Base-by-base conservation (phyloP, 2,797 vertebrate genomes). In the Galagoides demidoff region DNA sequence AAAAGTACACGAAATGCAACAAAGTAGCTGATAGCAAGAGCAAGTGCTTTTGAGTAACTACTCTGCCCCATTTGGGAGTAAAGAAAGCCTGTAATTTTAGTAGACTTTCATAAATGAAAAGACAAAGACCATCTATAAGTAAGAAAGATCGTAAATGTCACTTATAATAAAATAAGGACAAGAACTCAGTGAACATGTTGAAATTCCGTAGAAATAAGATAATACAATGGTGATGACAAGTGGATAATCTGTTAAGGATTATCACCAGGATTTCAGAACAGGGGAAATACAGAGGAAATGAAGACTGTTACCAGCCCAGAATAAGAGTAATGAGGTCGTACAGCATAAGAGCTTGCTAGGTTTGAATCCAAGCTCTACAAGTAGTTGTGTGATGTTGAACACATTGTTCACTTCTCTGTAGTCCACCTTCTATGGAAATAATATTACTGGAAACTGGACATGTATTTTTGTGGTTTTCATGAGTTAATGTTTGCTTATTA, bases 31-130 rank as follows among this genome's bases (percentile, higher is more conserved):
- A 37, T 7, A 73, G 22, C 68, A 79, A 84, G 1, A 73, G 22
- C 73, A 79, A 84, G 1, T 31, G 5, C 4, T 23, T 49, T 3
- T n/a, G 8, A 92, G 25, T 81, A 29, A 81, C 14, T 63, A 70
- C 66, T 82, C 37, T n/a, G n/a, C 39, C 11, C 37, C 45, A 77
- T 74, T 89, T 34, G 13, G 1, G 7, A 85, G 9, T 43, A 12
- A 91, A 45, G 22, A 83, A 95, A 92, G 25, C 20, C 43, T 64
- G 17, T 43, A 78, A 52, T 39, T 85, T 76, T 14, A 5, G 37
- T 61, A 89, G n/a, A 76, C 17, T 68, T 89, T n/a, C 64, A 12
- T 89, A 29, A 84, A 70, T 87, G 39, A 89, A 86, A 82, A 74
- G 70, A 77, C 10, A 79, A 85, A 34, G 77, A 7, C 13, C 4